These are phyloP conservation scores for Channa argus DNA, from an alignment of 2,113 vertebrate genomes.

Conservation along the genomic window DNA sequence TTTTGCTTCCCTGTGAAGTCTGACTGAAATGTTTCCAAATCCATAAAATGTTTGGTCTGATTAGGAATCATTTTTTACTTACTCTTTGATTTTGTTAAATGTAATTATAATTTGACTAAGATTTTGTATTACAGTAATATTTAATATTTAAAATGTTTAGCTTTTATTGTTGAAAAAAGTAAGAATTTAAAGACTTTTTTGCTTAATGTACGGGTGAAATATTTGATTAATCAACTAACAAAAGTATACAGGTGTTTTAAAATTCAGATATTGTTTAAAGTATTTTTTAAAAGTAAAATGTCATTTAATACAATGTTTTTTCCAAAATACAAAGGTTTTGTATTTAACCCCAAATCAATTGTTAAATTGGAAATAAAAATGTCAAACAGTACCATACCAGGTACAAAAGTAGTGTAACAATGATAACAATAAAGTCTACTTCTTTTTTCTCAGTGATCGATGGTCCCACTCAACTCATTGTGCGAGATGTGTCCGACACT, in stretches of 20 bases:
- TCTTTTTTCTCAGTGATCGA: constrained; percentile 87
- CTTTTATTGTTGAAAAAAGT: neutral
- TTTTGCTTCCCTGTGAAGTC: neutral
- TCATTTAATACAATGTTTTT: too few species aligned
- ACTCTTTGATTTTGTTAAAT: constrained; percentile 7
- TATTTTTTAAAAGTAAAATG: too few species aligned
- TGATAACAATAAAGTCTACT: neutral
- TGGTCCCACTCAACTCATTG: constrained; percentile 90
- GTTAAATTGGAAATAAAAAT: neutral
- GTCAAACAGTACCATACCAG: neutral
- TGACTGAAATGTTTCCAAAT: constrained; percentile 13
- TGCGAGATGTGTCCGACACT: constrained; percentile 94
- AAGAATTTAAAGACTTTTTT: too few species aligned
- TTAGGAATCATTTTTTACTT: neutral
- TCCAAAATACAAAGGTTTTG: too few species aligned
- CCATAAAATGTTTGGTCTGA: neutral
- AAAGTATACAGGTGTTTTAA: too few species aligned
- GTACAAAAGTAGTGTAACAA: neutral
- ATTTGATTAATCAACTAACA: too few species aligned
- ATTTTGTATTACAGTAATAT: neutral
- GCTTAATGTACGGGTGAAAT: too few species aligned
- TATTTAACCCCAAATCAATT: too few species aligned
- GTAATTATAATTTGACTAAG: neutral
- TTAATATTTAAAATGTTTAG: neutral
- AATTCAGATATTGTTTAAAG: too few species aligned